These are phyloP conservation scores for Mirounga angustirostris DNA, from an alignment of 2,113 vertebrate species.

Conservation along the genomic window DNA sequence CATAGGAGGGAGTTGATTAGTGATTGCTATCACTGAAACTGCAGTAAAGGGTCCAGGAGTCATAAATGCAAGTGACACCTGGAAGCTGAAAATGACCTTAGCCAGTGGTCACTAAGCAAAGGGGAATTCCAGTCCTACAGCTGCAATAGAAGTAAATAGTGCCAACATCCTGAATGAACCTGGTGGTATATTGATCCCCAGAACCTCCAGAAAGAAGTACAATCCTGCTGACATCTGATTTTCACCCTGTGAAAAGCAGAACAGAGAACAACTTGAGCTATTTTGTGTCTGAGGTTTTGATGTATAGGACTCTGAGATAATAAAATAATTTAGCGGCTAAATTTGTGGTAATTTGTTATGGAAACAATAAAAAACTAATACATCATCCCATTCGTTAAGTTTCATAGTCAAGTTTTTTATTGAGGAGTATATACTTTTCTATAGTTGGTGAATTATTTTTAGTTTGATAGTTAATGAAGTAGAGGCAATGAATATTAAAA, in stretches of 20 bases:
- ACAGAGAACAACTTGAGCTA: background rate
- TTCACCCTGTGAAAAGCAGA: background rate
- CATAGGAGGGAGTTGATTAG: background rate
- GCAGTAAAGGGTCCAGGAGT: background rate
- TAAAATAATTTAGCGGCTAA: background rate
- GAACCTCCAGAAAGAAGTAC: background rate
- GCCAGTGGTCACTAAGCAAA: background rate
- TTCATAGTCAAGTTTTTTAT: background rate
- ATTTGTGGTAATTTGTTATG: background rate
- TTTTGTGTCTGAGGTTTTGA: background rate
- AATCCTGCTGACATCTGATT: background rate
- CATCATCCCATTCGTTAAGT: background rate
- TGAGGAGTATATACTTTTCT: background rate
- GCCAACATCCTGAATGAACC: background rate
- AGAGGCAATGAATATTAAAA: background rate
- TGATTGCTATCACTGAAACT: background rate
- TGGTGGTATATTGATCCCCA: background rate
- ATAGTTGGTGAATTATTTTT: background rate
- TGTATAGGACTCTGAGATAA: background rate
- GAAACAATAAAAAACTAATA: background rate
- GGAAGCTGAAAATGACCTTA: background rate
- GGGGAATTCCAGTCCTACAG: background rate
- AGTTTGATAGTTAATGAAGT: background rate
- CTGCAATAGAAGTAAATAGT: background rate
- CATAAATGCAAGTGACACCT: background rate